phyloP scores from a whole-genome alignment of 2,888 invertebrate species.

The Flexamia atlantica region DNA sequence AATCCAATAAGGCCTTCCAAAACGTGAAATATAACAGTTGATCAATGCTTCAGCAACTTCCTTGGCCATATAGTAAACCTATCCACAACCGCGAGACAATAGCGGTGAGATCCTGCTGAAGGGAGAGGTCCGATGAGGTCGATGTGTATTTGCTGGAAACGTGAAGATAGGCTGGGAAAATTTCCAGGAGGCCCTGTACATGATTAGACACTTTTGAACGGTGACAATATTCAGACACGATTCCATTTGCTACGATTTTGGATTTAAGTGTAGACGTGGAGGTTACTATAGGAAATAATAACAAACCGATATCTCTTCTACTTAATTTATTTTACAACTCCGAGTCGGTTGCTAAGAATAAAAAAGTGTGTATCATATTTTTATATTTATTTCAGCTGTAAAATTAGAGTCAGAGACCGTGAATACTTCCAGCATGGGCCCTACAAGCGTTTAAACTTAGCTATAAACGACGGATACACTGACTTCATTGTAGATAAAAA shows the following conservation, averaged over 20 bases:
- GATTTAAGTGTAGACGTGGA: no score
- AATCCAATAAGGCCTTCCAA: slow-evolving; percentile 1
- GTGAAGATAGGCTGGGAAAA: slow-evolving; percentile 68
- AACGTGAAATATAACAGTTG: slow-evolving; percentile 16
- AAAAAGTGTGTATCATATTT: no score
- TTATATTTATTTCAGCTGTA: no score
- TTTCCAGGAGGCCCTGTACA: slow-evolving; percentile 62
- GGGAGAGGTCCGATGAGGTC: slow-evolving; percentile 74
- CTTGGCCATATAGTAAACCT: slow-evolving; percentile 58
- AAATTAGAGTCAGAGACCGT: no score
- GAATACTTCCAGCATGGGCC: no score
- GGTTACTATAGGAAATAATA: no score
- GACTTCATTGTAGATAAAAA: no score
- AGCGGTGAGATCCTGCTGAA: slow-evolving; percentile 70
- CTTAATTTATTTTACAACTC: no score
- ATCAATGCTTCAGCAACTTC: slow-evolving; percentile 22
- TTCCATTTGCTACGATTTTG: background rate
- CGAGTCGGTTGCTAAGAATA: no score
- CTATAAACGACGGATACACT: no score
- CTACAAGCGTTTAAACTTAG: no score
- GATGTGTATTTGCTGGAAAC: slow-evolving; percentile 74
- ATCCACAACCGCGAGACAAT: slow-evolving; percentile 67
- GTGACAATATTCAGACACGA: background rate
- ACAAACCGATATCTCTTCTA: no score
- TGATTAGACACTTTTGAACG: background rate